Conservation (phyloP, 1,140 invertebrate genomes). For the Venturia canescens region DNA sequence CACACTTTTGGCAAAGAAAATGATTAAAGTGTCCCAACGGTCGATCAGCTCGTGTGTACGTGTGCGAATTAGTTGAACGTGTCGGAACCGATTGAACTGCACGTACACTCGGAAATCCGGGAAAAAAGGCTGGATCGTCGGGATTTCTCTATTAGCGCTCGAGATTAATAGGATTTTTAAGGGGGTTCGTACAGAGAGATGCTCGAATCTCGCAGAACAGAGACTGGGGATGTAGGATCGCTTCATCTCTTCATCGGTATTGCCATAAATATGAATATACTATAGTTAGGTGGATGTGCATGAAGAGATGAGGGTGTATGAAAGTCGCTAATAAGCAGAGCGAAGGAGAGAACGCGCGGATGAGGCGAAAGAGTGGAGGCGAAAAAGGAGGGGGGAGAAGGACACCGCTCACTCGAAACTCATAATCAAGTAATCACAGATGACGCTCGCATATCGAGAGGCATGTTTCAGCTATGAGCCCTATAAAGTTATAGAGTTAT, state of each 20-base stretch:
- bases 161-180: conserved; percentile 61
- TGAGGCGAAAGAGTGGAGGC: background rate
- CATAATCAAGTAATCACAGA: conserved; percentile 70
- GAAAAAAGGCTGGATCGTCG: conserved; percentile 8
- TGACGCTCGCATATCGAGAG: conserved; percentile 62
- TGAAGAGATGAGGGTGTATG: conserved; percentile 48
- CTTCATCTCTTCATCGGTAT: background rate
- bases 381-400: conserved; percentile 21
- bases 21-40: background rate
- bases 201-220: conserved; percentile 4
- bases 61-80: background rate
- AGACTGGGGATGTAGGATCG: background rate
- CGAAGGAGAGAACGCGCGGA: background rate
- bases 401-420: conserved; percentile 61
- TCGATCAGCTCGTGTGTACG: background rate
- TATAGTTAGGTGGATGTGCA: conserved; percentile 12
- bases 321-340: conserved; percentile 54
- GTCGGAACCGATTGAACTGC: background rate
- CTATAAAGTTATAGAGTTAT: conserved; percentile 49
- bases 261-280: background rate
- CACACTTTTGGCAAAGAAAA: background rate
- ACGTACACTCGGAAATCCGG: background rate
- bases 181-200: conserved; percentile 37
- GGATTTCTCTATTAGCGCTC: conserved; percentile 59
- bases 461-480: conserved; percentile 63